Conservation (phyloP, 2,113 vertebrate species). For the Quiscalus mexicanus region DNA sequence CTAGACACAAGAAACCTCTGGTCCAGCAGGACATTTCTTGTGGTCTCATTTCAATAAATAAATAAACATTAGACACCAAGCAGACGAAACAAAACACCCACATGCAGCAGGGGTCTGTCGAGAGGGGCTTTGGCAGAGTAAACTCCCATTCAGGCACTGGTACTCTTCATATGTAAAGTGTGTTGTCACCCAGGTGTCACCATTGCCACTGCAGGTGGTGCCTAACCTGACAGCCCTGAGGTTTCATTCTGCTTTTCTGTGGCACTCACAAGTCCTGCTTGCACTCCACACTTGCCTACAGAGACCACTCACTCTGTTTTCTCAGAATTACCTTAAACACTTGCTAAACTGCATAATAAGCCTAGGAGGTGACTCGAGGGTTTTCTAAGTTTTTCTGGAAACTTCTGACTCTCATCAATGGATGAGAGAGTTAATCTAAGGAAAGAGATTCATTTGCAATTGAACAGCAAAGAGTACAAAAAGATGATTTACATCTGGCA, state of each 20-base stretch:
- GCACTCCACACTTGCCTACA: neutral
- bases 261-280: neutral
- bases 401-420: neutral
- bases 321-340: neutral
- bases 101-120: rapidly evolving
- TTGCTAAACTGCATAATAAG: neutral
- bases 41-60: neutral
- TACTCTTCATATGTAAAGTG: neutral
- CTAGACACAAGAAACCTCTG: neutral
- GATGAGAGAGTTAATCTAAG: neutral
- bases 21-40: neutral
- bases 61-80: neutral
- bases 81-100: neutral
- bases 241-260: neutral
- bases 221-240: neutral
- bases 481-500: neutral
- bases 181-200: neutral
- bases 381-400: neutral
- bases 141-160: neutral
- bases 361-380: neutral
- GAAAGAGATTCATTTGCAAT: neutral
- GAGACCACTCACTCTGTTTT: neutral
- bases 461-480: neutral
- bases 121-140: neutral
- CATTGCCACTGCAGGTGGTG: neutral